Base-by-base conservation (phyloP, 2,888 invertebrate genomes). In the Orgyia antiqua region DNA sequence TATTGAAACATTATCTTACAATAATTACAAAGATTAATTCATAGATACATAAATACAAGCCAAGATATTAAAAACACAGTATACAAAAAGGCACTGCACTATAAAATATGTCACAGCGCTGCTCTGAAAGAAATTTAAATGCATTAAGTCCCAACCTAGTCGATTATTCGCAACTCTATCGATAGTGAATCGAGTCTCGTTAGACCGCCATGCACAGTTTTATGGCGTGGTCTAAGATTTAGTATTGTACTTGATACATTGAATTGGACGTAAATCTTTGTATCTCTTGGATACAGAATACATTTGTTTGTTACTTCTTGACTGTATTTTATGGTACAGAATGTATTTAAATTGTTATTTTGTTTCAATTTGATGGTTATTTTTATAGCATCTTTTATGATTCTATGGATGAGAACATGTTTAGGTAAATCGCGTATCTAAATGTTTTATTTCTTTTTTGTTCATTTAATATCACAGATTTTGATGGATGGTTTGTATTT, bases 81-180 rank as follows among this genome's bases (percentile, higher is more conserved):
- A 26, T 23, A 4, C 4, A 4, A n/a, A 20, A 20, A 20, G n/a
- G n/a, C 10, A 23, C 10, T 10, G n/a, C 20, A 20, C 23, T 4
- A n/a, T 4, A 10, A 10, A 5, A 23, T 5, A 2, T 10, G 10
- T 10, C 15, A 15, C 15, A 15, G 15, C n/a, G 6, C 15, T 15
- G 23, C 17, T 27, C 13, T 29, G 33, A 33, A 35, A 42, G 43
- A 44, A 51, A 51, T 53, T 45, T 52, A 48, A 53, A 53, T 52
- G 45, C 50, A 53, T 53, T 43, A 48, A 53, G 33, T 47, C 37
- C 9, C 36, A 24, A 44, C 42, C 40, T 39, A 31, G 40, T 31
- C 47, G 47, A 47, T 50, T 42, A 51, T 39, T 52, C 35, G 19
- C n/a, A 15, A 24, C 12, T 17, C 26, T 32, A 30, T 32, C 36